Base-by-base conservation (phyloP, 2,797 vertebrate species). In the Heteromormyrus szaboi region DNA sequence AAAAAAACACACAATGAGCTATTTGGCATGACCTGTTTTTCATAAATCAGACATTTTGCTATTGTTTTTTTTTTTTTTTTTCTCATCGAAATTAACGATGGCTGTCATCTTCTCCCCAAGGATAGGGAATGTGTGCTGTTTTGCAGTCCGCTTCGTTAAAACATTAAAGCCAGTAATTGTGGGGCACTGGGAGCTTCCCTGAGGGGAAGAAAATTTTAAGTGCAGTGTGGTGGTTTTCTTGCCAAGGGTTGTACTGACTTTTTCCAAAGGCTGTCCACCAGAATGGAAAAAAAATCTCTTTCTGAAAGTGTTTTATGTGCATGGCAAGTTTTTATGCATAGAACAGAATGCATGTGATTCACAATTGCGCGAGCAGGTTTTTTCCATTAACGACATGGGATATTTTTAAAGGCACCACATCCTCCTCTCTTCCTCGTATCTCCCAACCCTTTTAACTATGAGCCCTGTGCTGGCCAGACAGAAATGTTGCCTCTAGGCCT, bases 401-500 rank as follows among this genome's bases (percentile, higher is more conserved):
- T 72, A 83, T 37, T 81, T 88, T 53, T 51, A 50, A 88, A 91
- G 89, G 44, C 87, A 65, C 92, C 90, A 92, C 89, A 93, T 92
- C 91, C 93, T 92, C 89, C 85, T 92, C 88, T 92, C 85, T 51
- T 89, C 91, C 92, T 87, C 89, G 17, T 90, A 88, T 89, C 88
- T 62, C 53, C 81, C 89, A 90, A 88, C 68, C 59, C 92, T 89
- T 90, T 93, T 90, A 91, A 92, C 46, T 89, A 91, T 85, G 90
- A 81, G 90, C 90, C 65, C 62, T 79, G 12, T 48, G 41, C 41
- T 25, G 54, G 37, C 56, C 41, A 68, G 44, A 65, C 44, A 17
- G 19, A 22, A 85, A 44, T 59, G 17, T 29, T 89, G 33, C 65
- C 51, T 46, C 25, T 19, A 89, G 90, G 72, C 68, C 89, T 72